Conservation (phyloP, 2,888 invertebrate species). For the Caenorhabditis wallacei region DNA sequence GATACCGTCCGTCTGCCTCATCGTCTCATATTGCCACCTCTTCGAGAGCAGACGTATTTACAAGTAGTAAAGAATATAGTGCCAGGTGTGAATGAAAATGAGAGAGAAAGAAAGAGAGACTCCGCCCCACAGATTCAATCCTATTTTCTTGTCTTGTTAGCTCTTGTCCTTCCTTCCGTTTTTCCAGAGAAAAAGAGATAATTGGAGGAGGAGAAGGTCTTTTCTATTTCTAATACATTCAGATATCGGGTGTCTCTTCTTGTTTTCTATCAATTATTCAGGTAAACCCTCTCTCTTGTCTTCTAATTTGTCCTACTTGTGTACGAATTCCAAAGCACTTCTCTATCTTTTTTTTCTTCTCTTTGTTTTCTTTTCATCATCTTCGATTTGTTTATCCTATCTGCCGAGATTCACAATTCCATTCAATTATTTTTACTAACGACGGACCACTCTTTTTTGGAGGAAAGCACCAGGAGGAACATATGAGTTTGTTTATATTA, state of each 20-base stretch:
- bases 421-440: not conserved
- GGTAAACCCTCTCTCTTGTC: constrained; percentile 16
- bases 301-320: constrained; percentile 54
- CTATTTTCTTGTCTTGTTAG: constrained; percentile 62
- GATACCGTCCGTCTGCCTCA: constrained; percentile 44
- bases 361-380: constrained; percentile 10
- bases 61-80: constrained; percentile 10
- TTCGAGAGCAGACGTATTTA: constrained; percentile 47
- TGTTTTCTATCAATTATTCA: constrained; percentile 52
- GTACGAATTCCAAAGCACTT: constrained; percentile 56
- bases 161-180: constrained; percentile 56
- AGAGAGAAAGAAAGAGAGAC: no score
- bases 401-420: not conserved
- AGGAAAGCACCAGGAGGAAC: constrained; percentile 8
- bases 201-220: no score
- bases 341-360: constrained; percentile 8
- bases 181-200: constrained; percentile 39
- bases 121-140: constrained; percentile 13
- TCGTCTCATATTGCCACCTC: constrained; percentile 56
- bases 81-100: constrained; percentile 51
- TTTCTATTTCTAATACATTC: constrained; percentile 2
- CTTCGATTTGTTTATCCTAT: constrained; percentile 53
- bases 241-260: constrained; percentile 36
- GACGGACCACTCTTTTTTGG: constrained; percentile 43
- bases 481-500: constrained; percentile 57